Evolutionary conservation across 1,140 invertebrate genomes (phyloP), one percentile per base, ranked within the genome.

Genomic region (Tetraneura akinire): DNA sequence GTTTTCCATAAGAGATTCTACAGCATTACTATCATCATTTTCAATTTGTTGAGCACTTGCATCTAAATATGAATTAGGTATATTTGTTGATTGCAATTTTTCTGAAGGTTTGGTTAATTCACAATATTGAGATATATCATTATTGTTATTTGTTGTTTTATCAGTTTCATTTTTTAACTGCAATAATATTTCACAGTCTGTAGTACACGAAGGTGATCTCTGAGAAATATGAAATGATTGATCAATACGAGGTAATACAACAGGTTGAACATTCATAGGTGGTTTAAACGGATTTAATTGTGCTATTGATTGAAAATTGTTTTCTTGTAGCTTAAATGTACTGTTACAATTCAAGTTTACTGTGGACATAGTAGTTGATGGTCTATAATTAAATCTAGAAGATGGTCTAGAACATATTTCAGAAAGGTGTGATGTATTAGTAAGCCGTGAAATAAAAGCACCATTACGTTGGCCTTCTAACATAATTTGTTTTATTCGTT

Each of bases 271-370:
- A n/a, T n/a, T n/a, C n/a, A n/a, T n/a, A 21, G 53, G 73, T 37
- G 73, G 73, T 42, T 76, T 76, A 76, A 76, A 76, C 13, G 73
- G 73, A 57, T 76, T 76, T 76, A 37, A 76, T 21, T 51, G 18
- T 55, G 37, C 29, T 3, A 57, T 45, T 1, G 16, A 32, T 42
- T 57, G 53, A 55, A 21, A 76, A 76, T 76, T 42, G 1, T 32
- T 76, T 45, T 76, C 73, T 32, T 51, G 51, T 16, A 57, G 1
- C 14, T n/a, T 26, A 23, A 14, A 23, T 23, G 32, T 10, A 42
- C 53, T 57, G 9, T 76, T n/a, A 53, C 51, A 26, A 3, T 3
- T 76, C 14, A 32, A 55, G 42, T 16, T 37, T n/a, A 57, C 2
- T n/a, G 57, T 57, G 16, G 73, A 76, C n/a, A 76, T 42, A 26